A percentile compares a stretch with the other conserved stretches of the same genome.
Conservation (phyloP, 1,140 invertebrate genomes). For the Panagrolaimus sp. region DNA sequence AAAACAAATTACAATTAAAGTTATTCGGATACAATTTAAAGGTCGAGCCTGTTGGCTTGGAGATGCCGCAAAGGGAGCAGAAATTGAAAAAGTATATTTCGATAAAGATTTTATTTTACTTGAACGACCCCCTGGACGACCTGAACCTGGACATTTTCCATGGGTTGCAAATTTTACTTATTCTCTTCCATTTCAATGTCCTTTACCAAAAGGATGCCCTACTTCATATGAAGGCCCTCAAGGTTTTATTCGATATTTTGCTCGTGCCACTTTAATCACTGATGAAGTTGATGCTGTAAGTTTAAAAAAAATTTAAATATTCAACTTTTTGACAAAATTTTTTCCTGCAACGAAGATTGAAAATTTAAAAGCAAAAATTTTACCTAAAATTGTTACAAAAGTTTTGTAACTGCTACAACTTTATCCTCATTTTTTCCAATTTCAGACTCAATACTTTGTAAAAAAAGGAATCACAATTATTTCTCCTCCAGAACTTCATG, state of each 20-base stretch:
- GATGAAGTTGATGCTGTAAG: constrained; percentile 16
- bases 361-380: too few relatives aligned
- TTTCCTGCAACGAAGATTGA: too few relatives aligned
- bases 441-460: constrained; percentile 35
- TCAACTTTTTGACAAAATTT: background rate
- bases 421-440: background rate
- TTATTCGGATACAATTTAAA: constrained; percentile 47
- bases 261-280: constrained; percentile 32
- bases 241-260: constrained; percentile 50
- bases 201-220: constrained; percentile 42
- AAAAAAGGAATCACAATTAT: constrained; percentile 43
- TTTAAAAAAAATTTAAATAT: background rate
- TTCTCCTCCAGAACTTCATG: constrained; percentile 32
- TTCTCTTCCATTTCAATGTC: constrained; percentile 47
- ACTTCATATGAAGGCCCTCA: constrained; percentile 42
- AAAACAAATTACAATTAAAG: constrained; percentile 38
- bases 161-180: constrained; percentile 44
- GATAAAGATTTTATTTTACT: constrained; percentile 49
- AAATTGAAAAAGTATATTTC: constrained; percentile 44
- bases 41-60: constrained; percentile 34
- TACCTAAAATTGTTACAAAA: background rate
- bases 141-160: constrained; percentile 43
- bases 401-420: background rate
- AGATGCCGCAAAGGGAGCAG: constrained; percentile 25
- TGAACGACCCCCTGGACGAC: constrained; percentile 45